These are phyloP conservation scores for Protophormia terraenovae DNA, from an alignment of 2,888 invertebrate genomes.

Conservation along the genomic window DNA sequence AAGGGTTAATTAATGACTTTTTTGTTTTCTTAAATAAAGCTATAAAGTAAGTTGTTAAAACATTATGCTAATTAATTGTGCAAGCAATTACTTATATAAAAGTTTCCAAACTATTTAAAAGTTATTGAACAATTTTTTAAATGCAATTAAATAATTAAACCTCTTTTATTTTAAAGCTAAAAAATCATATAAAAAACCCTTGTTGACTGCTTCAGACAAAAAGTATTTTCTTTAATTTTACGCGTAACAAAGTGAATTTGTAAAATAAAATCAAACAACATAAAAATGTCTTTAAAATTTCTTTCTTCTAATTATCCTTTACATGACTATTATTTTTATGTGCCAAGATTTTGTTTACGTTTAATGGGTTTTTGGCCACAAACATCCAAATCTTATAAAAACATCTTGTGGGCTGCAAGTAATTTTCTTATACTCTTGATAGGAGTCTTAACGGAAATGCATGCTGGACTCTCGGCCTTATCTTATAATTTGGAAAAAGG, in stretches of 20 bases:
- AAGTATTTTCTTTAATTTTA: conserved; percentile 3
- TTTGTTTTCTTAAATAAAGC: no score
- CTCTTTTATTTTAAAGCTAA: neutral
- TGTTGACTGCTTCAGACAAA: neutral
- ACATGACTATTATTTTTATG: conserved; percentile 71
- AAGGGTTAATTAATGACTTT: no score
- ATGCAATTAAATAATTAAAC: conserved; percentile 6
- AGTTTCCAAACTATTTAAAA: conserved; percentile 10
- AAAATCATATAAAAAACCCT: conserved; percentile 1
- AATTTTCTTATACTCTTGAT: conserved; percentile 72
- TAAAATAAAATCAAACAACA: neutral
- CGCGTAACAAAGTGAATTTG: neutral
- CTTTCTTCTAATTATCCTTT: conserved; percentile 69
- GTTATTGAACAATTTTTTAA: conserved; percentile 6
- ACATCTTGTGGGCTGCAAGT: conserved; percentile 50
- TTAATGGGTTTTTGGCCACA: conserved; percentile 75
- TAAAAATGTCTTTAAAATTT: conserved; percentile 69
- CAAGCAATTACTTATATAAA: conserved; percentile 27
- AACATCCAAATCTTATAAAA: neutral
- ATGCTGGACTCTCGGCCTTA: conserved; percentile 70
- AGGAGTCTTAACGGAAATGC: conserved; percentile 74
- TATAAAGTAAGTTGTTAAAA: no score
- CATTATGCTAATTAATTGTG: neutral
- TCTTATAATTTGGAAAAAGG: conserved; percentile 67
- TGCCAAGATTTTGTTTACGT: conserved; percentile 71